phyloP scores from a whole-genome alignment of 2,113 vertebrate genomes.

The Labeo catla region DNA sequence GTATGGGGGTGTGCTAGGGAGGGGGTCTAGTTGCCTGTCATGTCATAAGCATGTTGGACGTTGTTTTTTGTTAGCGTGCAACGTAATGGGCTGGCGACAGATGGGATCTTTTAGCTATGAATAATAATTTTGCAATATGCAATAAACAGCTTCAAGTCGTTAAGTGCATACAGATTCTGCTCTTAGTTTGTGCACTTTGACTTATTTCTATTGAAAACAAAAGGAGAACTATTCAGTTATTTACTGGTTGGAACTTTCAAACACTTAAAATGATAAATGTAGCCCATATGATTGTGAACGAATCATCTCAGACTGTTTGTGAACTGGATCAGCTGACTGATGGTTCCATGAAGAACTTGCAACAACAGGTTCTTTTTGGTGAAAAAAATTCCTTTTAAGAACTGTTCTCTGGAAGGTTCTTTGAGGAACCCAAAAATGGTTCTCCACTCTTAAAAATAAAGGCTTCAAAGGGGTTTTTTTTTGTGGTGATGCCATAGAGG shows the following conservation, averaged over 20 bases:
- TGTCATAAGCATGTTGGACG: neutral
- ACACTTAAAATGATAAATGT: neutral
- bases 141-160: neutral
- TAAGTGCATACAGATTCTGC: neutral
- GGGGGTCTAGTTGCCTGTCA: slow-evolving; percentile 16
- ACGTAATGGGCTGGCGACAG: neutral
- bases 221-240: neutral
- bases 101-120: slow-evolving; percentile 13
- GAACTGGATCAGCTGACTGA: neutral
- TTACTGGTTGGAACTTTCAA: neutral
- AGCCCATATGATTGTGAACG: neutral
- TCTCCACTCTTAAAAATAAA: too few species aligned
- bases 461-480: too few species aligned
- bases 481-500: too few species aligned
- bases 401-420: neutral
- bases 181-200: neutral
- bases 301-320: neutral
- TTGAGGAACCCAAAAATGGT: neutral
- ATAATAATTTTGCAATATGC: neutral
- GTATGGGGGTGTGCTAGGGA: slow-evolving; percentile 21
- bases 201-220: neutral
- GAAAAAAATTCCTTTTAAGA: neutral
- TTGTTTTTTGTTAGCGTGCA: slow-evolving; percentile 4
- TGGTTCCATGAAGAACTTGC: neutral
- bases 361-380: neutral